Conservation (phyloP, 2,113 vertebrate genomes). For the Phocoena phocoena region DNA sequence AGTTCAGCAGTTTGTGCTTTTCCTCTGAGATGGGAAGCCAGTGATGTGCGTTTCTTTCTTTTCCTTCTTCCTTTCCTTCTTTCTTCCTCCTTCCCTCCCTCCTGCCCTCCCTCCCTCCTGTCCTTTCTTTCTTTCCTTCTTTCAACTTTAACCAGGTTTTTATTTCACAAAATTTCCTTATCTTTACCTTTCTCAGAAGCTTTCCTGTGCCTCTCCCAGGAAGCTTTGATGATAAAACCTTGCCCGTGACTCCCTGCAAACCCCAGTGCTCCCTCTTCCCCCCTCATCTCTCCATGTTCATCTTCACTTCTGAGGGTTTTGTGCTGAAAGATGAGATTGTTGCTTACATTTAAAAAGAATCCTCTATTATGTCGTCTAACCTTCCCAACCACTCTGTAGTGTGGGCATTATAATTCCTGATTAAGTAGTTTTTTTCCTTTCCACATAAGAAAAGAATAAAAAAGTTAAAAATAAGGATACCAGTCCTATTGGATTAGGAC, state of each 20-base stretch:
- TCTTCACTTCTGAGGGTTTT: not conserved
- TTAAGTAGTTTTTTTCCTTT: not conserved
- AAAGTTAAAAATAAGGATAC: not conserved
- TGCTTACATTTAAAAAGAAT: not conserved
- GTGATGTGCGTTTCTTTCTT: not conserved
- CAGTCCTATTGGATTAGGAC: not conserved
- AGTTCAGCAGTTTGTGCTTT: not conserved
- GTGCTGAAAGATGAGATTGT: not conserved
- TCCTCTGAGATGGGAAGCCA: not conserved
- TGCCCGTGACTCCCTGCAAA: too few species aligned
- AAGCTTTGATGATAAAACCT: not conserved
- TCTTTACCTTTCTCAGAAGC: not conserved
- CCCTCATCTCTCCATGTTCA: not conserved
- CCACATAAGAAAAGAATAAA: not conserved
- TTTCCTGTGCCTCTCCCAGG: not conserved
- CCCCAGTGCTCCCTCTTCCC: accelerated
- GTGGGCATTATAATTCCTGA: not conserved
- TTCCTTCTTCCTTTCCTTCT: not conserved
- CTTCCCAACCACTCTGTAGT: not conserved
- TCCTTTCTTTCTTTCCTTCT: not conserved
- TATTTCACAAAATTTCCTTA: not conserved
- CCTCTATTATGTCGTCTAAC: too few species aligned
- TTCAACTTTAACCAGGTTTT: not conserved
- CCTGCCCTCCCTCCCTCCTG: not conserved
- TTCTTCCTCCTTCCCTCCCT: not conserved